Evolutionary conservation across 2,113 vertebrate species (phyloP).

Genomic region (Salvelinus namaycush): DNA sequence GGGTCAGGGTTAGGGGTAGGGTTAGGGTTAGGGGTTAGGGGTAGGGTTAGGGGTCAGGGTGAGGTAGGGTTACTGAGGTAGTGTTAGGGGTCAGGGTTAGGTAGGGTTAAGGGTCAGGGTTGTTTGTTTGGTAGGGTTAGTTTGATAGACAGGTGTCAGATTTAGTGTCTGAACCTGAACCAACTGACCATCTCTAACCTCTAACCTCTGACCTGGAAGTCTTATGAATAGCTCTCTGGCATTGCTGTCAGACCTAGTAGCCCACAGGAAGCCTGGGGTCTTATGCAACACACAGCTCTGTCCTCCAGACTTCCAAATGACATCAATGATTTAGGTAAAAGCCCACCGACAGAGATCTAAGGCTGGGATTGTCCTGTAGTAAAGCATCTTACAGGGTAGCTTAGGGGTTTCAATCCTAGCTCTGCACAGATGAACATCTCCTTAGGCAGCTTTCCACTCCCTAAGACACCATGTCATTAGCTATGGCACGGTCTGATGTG

Average conservation of each 20-base stretch:
- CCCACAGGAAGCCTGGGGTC: not conserved
- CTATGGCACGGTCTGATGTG: constrained; percentile 28
- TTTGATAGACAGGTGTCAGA: constrained; percentile 22
- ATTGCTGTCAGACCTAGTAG: not conserved
- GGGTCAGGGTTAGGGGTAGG: too few relatives aligned
- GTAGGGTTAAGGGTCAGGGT: too few relatives aligned
- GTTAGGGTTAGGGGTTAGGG: too few relatives aligned
- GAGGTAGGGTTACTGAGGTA: too few relatives aligned
- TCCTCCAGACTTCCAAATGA: not conserved
- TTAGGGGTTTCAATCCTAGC: constrained; percentile 38
- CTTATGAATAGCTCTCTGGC: constrained; percentile 19
- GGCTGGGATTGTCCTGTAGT: constrained; percentile 56
- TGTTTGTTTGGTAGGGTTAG: not conserved
- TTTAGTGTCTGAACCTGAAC: not conserved
- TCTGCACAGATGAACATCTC: not conserved
- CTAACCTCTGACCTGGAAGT: constrained; percentile 14
- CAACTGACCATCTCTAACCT: constrained; percentile 36
- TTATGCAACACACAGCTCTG: not conserved
- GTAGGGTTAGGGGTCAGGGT: too few relatives aligned
- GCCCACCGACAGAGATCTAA: not conserved
- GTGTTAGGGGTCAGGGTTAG: too few relatives aligned
- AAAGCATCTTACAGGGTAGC: constrained; percentile 65
- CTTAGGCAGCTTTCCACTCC: not conserved
- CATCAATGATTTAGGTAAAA: not conserved
- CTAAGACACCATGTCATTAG: constrained; percentile 45